These are phyloP conservation scores for Sphenodon punctatus DNA, from an alignment of 2,797 vertebrate genomes.

Conservation along the genomic window DNA sequence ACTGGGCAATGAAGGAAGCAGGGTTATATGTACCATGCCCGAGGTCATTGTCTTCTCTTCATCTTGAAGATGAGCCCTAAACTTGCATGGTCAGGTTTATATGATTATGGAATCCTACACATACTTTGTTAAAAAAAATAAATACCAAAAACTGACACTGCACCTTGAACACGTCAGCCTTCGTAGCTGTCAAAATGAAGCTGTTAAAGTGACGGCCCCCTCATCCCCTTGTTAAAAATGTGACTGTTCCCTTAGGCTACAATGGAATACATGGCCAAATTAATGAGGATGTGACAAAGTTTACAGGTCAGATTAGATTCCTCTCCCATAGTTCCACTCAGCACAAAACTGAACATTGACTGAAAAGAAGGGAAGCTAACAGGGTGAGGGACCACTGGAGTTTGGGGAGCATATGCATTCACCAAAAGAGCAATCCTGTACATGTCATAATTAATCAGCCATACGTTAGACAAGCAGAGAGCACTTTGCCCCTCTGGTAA, in stretches of 20 bases:
- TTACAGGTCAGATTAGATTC: background rate
- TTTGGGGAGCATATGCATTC: background rate
- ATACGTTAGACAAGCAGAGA: background rate
- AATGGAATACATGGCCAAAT: constrained; percentile 36
- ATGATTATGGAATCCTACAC: background rate
- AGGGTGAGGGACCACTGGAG: constrained; percentile 2
- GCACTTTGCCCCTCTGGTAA: background rate
- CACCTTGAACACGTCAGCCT: constrained; percentile 31
- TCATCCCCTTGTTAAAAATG: constrained; percentile 49
- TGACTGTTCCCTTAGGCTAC: constrained; percentile 55
- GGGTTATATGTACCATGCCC: background rate
- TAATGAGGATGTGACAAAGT: constrained; percentile 61
- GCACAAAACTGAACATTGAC: background rate
- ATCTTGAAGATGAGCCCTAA: background rate
- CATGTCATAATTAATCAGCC: constrained; percentile 55
- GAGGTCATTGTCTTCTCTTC: background rate
- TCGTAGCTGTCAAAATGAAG: constrained; percentile 51
- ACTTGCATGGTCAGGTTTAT: background rate
- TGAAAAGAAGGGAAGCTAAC: background rate
- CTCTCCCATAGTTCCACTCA: background rate
- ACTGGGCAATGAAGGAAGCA: background rate
- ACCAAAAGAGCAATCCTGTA: constrained; percentile 65
- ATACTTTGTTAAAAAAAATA: background rate
- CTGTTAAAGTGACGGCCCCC: background rate
- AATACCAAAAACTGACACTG: constrained; percentile 27